phyloP scores from a whole-genome alignment of 2,113 vertebrate genomes.

The Syngnathus typhle region DNA sequence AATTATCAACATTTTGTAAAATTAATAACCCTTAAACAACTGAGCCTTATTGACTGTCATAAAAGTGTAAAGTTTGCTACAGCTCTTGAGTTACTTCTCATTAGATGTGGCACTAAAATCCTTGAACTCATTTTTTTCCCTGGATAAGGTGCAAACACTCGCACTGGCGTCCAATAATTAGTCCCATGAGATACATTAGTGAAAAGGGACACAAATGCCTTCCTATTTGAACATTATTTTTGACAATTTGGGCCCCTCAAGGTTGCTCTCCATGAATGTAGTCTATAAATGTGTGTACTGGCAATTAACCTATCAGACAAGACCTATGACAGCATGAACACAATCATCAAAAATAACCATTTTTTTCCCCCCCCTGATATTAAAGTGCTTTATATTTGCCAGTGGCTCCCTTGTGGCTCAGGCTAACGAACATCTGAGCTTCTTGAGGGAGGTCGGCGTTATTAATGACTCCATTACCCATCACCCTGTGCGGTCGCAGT shows the following conservation, averaged over 20 bases:
- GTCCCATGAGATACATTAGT: not conserved
- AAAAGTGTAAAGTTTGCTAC: not conserved
- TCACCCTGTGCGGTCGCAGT: conserved; percentile 71
- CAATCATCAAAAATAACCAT: conserved; percentile 40
- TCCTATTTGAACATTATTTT: not conserved
- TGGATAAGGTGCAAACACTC: not conserved
- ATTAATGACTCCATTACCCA: conserved; percentile 77
- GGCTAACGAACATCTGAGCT: conserved; percentile 71
- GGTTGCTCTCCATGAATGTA: not conserved
- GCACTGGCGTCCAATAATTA: conserved; percentile 55
- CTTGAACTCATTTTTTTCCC: not conserved
- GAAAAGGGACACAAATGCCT: not conserved
- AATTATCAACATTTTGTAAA: too few species aligned
- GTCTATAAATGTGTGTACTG: not conserved
- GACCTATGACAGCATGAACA: conserved; percentile 50
- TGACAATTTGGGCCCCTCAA: not conserved
- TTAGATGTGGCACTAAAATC: not conserved
- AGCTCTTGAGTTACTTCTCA: not conserved
- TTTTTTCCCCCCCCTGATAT: conserved; percentile 45
- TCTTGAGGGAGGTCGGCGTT: conserved; percentile 72
- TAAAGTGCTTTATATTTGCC: conserved; percentile 64
- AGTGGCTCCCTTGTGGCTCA: conserved; percentile 50
- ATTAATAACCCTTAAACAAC: too few species aligned
- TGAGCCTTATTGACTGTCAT: not conserved
- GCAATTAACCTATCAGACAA: conserved; percentile 48